Percentiles rank a stretch among this genome's conserved stretches.
These are phyloP conservation scores for Drosophila leonis DNA, from an alignment of 2,888 invertebrate genomes.

Conservation along the genomic window DNA sequence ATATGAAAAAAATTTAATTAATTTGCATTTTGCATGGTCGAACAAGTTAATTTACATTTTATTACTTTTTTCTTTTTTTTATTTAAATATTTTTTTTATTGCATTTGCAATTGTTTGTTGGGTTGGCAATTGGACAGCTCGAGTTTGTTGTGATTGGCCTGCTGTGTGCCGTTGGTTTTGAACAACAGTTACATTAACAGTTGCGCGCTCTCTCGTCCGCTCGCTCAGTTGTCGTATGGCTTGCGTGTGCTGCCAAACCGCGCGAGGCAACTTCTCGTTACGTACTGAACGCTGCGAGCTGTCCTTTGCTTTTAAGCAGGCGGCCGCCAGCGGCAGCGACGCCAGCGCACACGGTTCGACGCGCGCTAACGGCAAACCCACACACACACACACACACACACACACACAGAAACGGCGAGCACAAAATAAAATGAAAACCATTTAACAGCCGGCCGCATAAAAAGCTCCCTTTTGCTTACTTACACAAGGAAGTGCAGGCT, in stretches of 20 bases:
- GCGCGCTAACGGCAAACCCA: slow-evolving; percentile 34
- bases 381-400: background rate
- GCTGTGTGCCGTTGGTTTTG: slow-evolving; percentile 25
- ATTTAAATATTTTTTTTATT: slow-evolving; percentile 3
- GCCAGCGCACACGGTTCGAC: slow-evolving; percentile 53
- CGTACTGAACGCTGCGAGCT: slow-evolving; percentile 79
- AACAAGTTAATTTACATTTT: slow-evolving; percentile 35
- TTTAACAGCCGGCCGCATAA: slow-evolving; percentile 47
- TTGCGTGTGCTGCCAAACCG: slow-evolving; percentile 61
- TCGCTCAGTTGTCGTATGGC: background rate
- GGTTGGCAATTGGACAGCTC: slow-evolving; percentile 7
- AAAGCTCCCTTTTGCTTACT: slow-evolving; percentile 47
- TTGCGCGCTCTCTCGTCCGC: slow-evolving; percentile 8
- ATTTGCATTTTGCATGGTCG: slow-evolving; percentile 33
- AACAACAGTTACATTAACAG: slow-evolving; percentile 48
- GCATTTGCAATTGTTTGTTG: slow-evolving; percentile 32
- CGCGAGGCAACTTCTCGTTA: slow-evolving; percentile 70
- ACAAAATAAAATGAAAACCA: slow-evolving; percentile 19
- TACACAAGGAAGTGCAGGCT: slow-evolving; percentile 45
- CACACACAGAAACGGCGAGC: background rate
- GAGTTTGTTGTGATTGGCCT: slow-evolving; percentile 8
- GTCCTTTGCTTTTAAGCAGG: slow-evolving; percentile 85
- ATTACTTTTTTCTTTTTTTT: slow-evolving; percentile 12
- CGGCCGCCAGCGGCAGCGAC: slow-evolving; percentile 52
- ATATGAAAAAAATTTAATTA: slow-evolving; percentile 5